Conservation (phyloP, 2,888 invertebrate genomes). For the Aphrophora alni region DNA sequence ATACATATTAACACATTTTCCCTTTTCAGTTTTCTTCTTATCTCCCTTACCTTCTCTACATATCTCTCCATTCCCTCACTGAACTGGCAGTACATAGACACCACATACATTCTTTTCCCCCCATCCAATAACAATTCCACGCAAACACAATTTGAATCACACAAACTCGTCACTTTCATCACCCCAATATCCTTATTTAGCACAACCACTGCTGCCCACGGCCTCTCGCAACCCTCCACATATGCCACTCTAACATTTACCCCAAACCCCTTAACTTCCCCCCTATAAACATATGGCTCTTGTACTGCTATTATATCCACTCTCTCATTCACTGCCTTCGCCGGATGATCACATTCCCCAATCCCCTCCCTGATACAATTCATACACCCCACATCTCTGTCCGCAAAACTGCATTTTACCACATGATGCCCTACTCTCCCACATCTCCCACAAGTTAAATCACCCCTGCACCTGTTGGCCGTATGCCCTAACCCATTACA, state of each 20-base stretch:
- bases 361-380: neutral
- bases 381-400: neutral
- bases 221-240: neutral
- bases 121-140: neutral
- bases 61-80: neutral
- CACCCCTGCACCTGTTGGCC: neutral
- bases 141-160: neutral
- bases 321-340: neutral
- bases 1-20: neutral
- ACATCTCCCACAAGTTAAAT: neutral
- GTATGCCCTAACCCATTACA: neutral
- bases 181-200: neutral
- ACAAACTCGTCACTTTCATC: neutral
- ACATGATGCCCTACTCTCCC: neutral
- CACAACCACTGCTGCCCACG: neutral
- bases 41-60: neutral
- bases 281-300: neutral
- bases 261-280: neutral
- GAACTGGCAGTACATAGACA: neutral
- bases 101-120: neutral
- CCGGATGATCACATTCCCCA: neutral
- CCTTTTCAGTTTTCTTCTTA: neutral
- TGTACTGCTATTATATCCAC: neutral
- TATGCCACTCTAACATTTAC: neutral
- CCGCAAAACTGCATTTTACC: neutral